A percentile compares a stretch with the other conserved stretches of the same genome.
These are phyloP conservation scores for Acromyrmex charruanus DNA, from an alignment of 1,140 invertebrate species.

Conservation along the genomic window DNA sequence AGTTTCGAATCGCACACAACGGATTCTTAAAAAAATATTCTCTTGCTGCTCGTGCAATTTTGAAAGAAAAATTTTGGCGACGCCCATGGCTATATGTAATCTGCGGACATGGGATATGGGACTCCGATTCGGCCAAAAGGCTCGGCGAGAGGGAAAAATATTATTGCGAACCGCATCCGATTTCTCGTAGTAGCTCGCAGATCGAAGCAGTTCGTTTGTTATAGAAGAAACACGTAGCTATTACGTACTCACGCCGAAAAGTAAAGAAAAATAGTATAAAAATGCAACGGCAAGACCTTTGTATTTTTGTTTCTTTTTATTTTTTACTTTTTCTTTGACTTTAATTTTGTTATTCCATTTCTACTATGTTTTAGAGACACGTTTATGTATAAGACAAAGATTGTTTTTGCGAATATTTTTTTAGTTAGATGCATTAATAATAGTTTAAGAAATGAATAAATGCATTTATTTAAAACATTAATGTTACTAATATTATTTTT, in stretches of 20 bases:
- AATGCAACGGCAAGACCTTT: background rate
- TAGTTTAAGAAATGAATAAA: too few relatives aligned
- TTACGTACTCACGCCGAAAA: slow-evolving; percentile 19
- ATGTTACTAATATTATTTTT: too few relatives aligned
- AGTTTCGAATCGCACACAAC: background rate
- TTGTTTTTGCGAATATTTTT: background rate
- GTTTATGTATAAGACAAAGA: background rate
- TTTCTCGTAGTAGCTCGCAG: slow-evolving; percentile 5
- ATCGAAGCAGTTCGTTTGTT: slow-evolving; percentile 27
- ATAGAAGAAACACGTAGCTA: slow-evolving; percentile 2
- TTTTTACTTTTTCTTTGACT: background rate
- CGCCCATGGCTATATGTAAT: slow-evolving; percentile 9
- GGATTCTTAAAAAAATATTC: slow-evolving; percentile 15
- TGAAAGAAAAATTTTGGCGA: slow-evolving; percentile 34
- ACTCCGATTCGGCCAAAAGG: slow-evolving; percentile 43
- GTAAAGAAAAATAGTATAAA: slow-evolving; percentile 19
- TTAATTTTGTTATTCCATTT: background rate
- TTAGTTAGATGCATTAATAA: too few relatives aligned
- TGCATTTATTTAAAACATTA: background rate
- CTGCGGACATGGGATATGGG: background rate
- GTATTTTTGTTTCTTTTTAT: too few relatives aligned
- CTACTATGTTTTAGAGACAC: background rate
- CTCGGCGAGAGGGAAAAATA: slow-evolving; percentile 48
- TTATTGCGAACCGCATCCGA: slow-evolving; percentile 39
- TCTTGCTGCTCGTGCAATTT: background rate